These are phyloP conservation scores for Cephus nigrinus DNA, from an alignment of 2,888 invertebrate genomes.

Conservation along the genomic window DNA sequence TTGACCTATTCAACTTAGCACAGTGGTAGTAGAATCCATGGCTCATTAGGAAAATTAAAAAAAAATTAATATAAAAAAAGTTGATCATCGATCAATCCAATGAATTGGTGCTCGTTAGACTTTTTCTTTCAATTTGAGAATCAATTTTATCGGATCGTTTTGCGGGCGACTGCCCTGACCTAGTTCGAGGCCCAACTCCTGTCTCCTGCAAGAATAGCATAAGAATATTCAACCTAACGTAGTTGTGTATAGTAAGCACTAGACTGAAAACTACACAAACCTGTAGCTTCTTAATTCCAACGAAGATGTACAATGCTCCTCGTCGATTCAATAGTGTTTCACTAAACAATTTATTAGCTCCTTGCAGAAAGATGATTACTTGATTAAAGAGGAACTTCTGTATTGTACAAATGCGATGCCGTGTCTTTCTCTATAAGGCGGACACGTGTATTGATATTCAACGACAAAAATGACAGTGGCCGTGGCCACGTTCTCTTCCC, in stretches of 20 bases:
- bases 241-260: neutral
- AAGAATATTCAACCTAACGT: neutral
- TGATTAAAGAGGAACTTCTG: neutral
- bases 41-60: neutral
- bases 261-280: neutral
- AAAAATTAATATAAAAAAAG: neutral
- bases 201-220: conserved; percentile 37
- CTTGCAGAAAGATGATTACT: neutral
- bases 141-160: conserved; percentile 58
- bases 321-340: neutral
- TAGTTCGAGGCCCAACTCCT: conserved; percentile 51
- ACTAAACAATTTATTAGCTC: neutral
- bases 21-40: neutral
- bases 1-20: neutral
- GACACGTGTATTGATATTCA: neutral
- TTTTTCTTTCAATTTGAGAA: conserved; percentile 18
- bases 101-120: neutral
- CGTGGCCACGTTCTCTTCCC: conserved; percentile 3
- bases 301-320: neutral
- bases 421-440: neutral
- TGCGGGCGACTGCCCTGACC: conserved; percentile 59
- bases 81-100: neutral
- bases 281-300: neutral
- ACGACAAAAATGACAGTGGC: conserved; percentile 2
- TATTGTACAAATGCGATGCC: neutral